phyloP scores from a whole-genome alignment of 2,888 invertebrate species.

The Scaptomyza parva region DNA sequence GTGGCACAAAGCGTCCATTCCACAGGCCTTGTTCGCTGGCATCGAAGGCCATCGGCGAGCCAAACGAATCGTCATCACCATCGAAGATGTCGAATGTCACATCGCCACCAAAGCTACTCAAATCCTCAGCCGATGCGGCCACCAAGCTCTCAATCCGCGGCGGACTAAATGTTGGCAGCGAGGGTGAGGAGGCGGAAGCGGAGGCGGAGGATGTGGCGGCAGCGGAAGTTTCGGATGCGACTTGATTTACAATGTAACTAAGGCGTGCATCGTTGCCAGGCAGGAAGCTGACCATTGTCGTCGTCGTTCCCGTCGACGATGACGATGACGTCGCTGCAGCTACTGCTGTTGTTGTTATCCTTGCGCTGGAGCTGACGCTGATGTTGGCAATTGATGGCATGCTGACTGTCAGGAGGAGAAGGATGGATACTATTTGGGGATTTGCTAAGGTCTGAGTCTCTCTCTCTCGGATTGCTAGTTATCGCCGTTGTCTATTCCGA shows the following conservation, averaged over 20 bases:
- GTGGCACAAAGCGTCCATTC: slow-evolving; percentile 87
- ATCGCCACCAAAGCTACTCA: slow-evolving; percentile 80
- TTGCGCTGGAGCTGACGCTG: slow-evolving; percentile 51
- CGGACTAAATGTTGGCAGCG: slow-evolving; percentile 77
- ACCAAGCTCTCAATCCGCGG: slow-evolving; percentile 83
- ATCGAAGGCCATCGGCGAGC: slow-evolving; percentile 85
- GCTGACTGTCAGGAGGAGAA: slow-evolving; percentile 22
- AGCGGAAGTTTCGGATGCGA: slow-evolving; percentile 41
- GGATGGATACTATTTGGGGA: slow-evolving; percentile 4
- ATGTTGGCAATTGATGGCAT: slow-evolving; percentile 72
- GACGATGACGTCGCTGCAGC: slow-evolving; percentile 38
- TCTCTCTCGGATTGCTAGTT: slow-evolving; percentile 18
- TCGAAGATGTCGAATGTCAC: slow-evolving; percentile 83
- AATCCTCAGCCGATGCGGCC: slow-evolving; percentile 83
- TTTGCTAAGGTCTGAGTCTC: not conserved
- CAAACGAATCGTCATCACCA: slow-evolving; percentile 84
- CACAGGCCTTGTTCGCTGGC: slow-evolving; percentile 85
- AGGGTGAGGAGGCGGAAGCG: slow-evolving; percentile 23
- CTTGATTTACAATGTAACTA: slow-evolving; percentile 77
- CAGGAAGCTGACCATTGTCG: slow-evolving; percentile 59
- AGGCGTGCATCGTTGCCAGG: slow-evolving; percentile 66
- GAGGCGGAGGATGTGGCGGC: slow-evolving; percentile 16
- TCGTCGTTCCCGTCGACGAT: slow-evolving; percentile 23
- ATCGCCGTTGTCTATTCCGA: slow-evolving; percentile 52
- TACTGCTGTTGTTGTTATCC: slow-evolving; percentile 34